These are phyloP conservation scores for Paraescarpia echinospica DNA, from an alignment of 1,140 invertebrate genomes.

Conservation along the genomic window DNA sequence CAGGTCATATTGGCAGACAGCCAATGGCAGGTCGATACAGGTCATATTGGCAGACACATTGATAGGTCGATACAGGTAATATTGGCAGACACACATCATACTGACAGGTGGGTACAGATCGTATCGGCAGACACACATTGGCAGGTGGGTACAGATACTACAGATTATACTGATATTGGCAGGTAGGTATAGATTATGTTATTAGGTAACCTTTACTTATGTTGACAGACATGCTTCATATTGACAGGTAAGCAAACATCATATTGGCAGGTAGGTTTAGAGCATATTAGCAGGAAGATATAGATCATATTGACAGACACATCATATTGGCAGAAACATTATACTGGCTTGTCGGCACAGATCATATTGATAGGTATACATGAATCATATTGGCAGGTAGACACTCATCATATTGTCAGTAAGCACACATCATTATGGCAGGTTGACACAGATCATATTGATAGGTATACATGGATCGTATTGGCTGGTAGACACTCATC, in stretches of 20 bases:
- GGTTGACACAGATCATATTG: too few relatives aligned
- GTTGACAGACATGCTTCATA: constrained; percentile 86
- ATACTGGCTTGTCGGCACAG: too few relatives aligned
- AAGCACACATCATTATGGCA: too few relatives aligned
- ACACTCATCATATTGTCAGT: too few relatives aligned
- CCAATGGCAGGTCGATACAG: constrained; percentile 63
- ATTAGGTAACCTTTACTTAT: too few relatives aligned
- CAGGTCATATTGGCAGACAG: not conserved
- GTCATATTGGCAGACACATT: constrained; percentile 71
- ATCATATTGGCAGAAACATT: too few relatives aligned
- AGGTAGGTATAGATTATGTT: not conserved
- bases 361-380: too few relatives aligned
- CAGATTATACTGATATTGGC: constrained; percentile 73
- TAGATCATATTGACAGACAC: too few relatives aligned
- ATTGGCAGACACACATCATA: constrained; percentile 88
- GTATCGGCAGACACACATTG: not conserved
- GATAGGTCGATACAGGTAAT: constrained; percentile 41
- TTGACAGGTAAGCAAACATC: constrained; percentile 48
- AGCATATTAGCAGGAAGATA: not conserved
- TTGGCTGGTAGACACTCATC: too few relatives aligned
- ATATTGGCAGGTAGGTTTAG: not conserved
- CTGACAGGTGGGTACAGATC: constrained; percentile 48
- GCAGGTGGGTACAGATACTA: not conserved
- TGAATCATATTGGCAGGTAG: too few relatives aligned
- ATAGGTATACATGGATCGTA: too few relatives aligned